phyloP scores from a whole-genome alignment of 1,140 invertebrate species.

The Chironomus tepperi region DNA sequence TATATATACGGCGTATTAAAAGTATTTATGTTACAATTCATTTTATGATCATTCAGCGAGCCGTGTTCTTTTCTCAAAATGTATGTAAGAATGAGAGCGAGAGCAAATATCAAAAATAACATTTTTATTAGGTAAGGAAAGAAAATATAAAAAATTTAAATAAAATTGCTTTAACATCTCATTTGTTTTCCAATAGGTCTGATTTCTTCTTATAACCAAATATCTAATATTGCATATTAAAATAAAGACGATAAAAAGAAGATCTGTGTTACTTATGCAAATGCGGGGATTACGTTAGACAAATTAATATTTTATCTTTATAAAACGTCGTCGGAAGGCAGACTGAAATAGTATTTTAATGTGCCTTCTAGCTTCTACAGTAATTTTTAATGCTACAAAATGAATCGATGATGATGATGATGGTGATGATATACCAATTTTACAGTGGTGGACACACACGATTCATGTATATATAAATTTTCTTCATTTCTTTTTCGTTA shows the following conservation, averaged over 20 bases:
- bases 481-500: no score
- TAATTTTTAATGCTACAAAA: slow-evolving; percentile 7
- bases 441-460: neutral
- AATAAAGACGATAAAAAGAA: neutral
- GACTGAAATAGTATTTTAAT: slow-evolving; percentile 3
- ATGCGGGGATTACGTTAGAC: slow-evolving; percentile 19
- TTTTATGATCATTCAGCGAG: no score
- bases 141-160: neutral
- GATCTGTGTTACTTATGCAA: slow-evolving; percentile 19
- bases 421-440: slow-evolving; percentile 7
- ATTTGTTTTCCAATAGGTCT: neutral
- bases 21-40: no score
- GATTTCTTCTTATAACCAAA: neutral
- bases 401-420: neutral
- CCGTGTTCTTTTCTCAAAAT: no score
- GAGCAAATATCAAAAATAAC: no score
- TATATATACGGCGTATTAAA: no score
- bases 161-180: slow-evolving; percentile 13
- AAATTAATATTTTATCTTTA: slow-evolving; percentile 23
- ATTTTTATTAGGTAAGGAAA: no score
- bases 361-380: slow-evolving; percentile 11
- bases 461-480: neutral
- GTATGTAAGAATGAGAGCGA: no score
- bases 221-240: no score
- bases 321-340: slow-evolving; percentile 7